Conservation (phyloP, 2,113 vertebrate genomes). For the Oreocharis arfaki region DNA sequence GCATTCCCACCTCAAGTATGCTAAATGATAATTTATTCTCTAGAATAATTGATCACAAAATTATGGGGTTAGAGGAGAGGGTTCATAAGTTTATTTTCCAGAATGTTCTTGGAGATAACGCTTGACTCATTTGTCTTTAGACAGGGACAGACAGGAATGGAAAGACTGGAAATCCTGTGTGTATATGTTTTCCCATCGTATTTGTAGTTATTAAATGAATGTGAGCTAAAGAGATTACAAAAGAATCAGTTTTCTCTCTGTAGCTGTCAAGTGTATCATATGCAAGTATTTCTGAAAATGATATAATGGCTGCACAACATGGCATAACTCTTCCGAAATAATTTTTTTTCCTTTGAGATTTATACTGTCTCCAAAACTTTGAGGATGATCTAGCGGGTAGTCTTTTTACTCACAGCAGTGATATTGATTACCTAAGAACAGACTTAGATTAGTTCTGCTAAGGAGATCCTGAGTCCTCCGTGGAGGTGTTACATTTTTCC, state of each 20-base stretch:
- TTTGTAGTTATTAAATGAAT: background rate
- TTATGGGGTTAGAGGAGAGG: rapidly evolving
- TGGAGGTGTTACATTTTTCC: background rate
- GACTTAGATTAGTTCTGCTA: background rate
- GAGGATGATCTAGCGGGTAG: background rate
- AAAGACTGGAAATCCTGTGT: background rate
- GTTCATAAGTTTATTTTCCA: background rate
- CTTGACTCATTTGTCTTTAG: background rate
- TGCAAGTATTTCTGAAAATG: background rate
- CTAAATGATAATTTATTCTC: background rate
- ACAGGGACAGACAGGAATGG: background rate
- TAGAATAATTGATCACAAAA: background rate
- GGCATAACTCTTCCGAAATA: background rate
- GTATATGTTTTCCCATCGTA: background rate
- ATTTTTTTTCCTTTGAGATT: background rate
- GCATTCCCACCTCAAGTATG: background rate
- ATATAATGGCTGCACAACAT: background rate
- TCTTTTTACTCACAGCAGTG: background rate
- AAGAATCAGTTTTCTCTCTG: background rate
- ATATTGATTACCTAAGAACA: background rate
- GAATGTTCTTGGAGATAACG: background rate
- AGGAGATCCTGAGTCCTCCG: background rate
- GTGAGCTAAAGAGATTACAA: background rate
- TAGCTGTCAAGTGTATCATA: background rate
- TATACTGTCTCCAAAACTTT: background rate